Base-by-base conservation (phyloP, 2,797 vertebrate genomes). In the Semotilus atromaculatus region DNA sequence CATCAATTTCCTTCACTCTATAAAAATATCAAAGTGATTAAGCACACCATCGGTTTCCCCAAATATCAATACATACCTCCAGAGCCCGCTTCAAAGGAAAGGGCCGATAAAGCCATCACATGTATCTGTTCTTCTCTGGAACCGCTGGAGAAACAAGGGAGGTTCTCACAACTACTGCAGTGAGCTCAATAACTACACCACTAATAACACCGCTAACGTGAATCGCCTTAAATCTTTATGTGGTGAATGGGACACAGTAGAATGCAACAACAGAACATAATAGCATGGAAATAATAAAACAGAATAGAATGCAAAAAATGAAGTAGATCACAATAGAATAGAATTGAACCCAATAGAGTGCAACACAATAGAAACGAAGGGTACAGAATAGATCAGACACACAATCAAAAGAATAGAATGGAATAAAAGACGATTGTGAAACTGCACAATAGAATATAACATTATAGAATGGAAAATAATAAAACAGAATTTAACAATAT, bases 51-150 rank as follows among this genome's bases (percentile, higher is more conserved):
- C 92, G 80, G 87, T 83, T 89, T 85, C 89, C 88, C 87, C 92
- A 92, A 90, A 92, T 93, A 94, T 94, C 93, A 94, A 95, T 95
- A 93, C 90, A 79, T 86, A 82, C 87, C 89, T 93, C 90, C 88
- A 88, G 92, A 92, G 92, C 92, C 92, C 89, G 88, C 91, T 91
- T 90, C 92, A 93, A 93, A 93, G 90, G 82, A 86, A 92, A 89
- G 86, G 89, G 89, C 88, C 90, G 81, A 86, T 91, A 87, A 88
- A 84, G 31, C 48, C 58, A 36, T 74, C 21, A 21, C 74, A 53
- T 62, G 73, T 53, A 45, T 64, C 70, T 75, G 58, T 48, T 81
- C 48, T 75, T 64, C 62, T 67, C 34, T 62, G 60, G 67, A 80
- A 21, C 58, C 53, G 40, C 58, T 29, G 29, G 75, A 85, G 40